phyloP scores from a whole-genome alignment of 1,140 invertebrate species.

The Sarcophaga peregrina region DNA sequence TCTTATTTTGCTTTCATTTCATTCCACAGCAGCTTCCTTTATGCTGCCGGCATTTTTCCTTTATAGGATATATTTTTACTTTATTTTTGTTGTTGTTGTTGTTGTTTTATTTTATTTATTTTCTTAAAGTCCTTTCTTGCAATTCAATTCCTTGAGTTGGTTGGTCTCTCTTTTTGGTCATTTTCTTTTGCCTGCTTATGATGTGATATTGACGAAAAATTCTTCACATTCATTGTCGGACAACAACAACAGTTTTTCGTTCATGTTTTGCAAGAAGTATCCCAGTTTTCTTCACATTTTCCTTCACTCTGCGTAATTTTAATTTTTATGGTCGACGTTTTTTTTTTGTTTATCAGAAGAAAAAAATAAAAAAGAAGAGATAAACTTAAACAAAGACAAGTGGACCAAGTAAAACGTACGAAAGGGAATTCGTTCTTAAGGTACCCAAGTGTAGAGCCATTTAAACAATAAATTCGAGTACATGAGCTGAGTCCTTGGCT shows the following conservation, averaged over 20 bases:
- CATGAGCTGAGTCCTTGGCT: not conserved
- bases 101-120: conserved; percentile 10
- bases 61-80: not conserved
- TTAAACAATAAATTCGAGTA: not conserved
- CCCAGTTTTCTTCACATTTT: conserved; percentile 23
- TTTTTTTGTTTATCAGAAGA: not conserved
- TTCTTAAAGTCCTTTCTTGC: conserved; percentile 7
- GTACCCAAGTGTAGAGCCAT: not conserved
- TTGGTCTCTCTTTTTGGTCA: not conserved
- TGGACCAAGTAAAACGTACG: too few relatives aligned
- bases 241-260: not conserved
- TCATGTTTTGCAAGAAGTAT: not conserved
- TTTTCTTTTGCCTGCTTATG: conserved; percentile 13
- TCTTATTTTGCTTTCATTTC: not conserved
- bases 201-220: conserved; percentile 23
- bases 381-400: too few relatives aligned
- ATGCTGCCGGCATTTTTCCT: conserved; percentile 12
- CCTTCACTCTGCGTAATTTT: not conserved
- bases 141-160: conserved; percentile 1
- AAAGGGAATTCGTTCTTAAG: not conserved
- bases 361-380: not conserved
- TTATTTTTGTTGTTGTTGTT: too few relatives aligned
- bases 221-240: conserved; percentile 14
- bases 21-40: not conserved
- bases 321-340: conserved; percentile 29